phyloP scores from a whole-genome alignment of 2,888 invertebrate genomes.

The Ormyrus nitidulus region DNA sequence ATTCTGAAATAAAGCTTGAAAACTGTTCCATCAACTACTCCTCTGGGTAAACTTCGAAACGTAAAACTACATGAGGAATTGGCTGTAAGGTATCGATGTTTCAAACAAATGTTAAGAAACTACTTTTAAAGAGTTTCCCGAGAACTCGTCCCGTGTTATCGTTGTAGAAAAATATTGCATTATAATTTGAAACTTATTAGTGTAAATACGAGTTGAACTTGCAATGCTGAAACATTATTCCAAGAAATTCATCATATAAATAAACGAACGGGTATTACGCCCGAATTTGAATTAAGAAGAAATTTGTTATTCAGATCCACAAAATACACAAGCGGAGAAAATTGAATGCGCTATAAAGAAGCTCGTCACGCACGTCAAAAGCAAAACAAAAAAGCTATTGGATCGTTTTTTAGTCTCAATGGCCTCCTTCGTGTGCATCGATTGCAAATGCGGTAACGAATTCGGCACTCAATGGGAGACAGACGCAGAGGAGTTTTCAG shows the following conservation, averaged over 20 bases:
- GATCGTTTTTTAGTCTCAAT: no score
- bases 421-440: no score
- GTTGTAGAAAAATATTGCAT: no score
- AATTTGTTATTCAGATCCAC: no score
- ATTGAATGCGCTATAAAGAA: neutral
- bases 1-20: conserved; percentile 46
- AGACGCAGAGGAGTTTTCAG: conserved; percentile 21
- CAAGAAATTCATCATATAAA: no score
- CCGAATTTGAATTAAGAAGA: no score
- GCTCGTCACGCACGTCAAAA: neutral
- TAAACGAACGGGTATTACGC: no score
- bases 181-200: no score
- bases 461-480: conserved; percentile 31
- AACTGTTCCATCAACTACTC: conserved; percentile 39
- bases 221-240: no score
- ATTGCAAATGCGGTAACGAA: conserved; percentile 26
- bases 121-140: conserved; percentile 24
- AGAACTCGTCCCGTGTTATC: neutral
- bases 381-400: neutral
- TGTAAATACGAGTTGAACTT: no score
- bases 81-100: conserved; percentile 38
- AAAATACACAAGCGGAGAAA: neutral
- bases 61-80: conserved; percentile 49
- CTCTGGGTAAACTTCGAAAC: conserved; percentile 45
- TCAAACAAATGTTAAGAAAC: conserved; percentile 42